Percentiles rank a stretch among this genome's conserved stretches.
Conservation (phyloP, 2,797 vertebrate species). For the Astyanax mexicanus region DNA sequence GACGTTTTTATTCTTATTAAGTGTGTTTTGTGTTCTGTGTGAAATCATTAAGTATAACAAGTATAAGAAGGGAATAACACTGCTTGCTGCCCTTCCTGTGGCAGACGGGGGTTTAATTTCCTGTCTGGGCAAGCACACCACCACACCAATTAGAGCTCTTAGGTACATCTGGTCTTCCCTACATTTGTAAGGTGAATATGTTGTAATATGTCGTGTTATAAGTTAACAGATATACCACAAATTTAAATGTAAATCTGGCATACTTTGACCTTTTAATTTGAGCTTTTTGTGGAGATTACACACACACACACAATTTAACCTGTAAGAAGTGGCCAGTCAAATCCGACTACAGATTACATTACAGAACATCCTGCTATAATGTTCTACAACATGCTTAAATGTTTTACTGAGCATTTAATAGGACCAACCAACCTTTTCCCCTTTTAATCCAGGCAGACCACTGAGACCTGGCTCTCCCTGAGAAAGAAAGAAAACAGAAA, state of each 20-base stretch:
- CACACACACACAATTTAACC: background rate
- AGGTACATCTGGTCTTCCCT: too few relatives aligned
- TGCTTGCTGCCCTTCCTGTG: too few relatives aligned
- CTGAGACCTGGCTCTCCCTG: slow-evolving; percentile 76
- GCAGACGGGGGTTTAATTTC: too few relatives aligned
- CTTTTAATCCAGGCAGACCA: slow-evolving; percentile 77
- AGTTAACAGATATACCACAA: too few relatives aligned
- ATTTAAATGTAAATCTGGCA: too few relatives aligned
- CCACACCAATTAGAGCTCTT: too few relatives aligned
- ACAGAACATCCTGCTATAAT: background rate
- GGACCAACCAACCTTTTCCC: slow-evolving; percentile 88
- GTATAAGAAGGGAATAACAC: too few relatives aligned
- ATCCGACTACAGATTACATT: background rate
- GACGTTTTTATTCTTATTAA: background rate
- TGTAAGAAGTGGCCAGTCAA: background rate
- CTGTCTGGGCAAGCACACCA: too few relatives aligned
- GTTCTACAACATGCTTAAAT: too few relatives aligned
- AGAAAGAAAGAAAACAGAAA: background rate
- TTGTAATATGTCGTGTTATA: too few relatives aligned
- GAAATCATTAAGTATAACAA: background rate
- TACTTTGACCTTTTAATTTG: background rate
- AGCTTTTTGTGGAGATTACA: background rate
- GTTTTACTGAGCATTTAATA: background rate
- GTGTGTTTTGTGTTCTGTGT: background rate
- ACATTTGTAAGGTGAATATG: too few relatives aligned